A percentile compares a stretch with the other conserved stretches of the same genome.
Evolutionary conservation across 2,888 invertebrate genomes (phyloP).

Genomic region (Melanophora roralis): DNA sequence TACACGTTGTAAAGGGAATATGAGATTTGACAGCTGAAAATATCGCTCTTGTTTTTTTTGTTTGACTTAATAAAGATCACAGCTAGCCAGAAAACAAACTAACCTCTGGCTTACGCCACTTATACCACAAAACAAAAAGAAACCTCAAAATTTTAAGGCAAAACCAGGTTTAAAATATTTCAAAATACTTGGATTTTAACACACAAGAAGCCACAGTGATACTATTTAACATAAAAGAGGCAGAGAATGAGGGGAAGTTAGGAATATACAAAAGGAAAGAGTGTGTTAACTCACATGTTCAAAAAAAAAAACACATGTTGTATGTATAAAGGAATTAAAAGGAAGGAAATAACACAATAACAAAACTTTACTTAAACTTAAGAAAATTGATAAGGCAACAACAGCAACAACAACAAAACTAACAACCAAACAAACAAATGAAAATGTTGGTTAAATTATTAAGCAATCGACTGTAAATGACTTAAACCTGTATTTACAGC

Average conservation of each 20-base stretch:
- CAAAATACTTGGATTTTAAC: slow-evolving; percentile 53
- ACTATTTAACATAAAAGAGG: background rate
- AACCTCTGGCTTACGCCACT: background rate
- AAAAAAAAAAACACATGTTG: slow-evolving; percentile 18
- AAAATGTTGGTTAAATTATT: slow-evolving; percentile 12
- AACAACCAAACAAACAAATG: slow-evolving; percentile 19
- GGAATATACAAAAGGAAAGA: background rate
- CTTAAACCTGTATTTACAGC: slow-evolving; percentile 39
- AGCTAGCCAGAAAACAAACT: slow-evolving; percentile 13
- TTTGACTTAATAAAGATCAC: slow-evolving; percentile 22
- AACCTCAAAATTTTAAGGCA: background rate
- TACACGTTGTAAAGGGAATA: too few species aligned
- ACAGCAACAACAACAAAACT: background rate
- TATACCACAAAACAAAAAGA: slow-evolving; percentile 26
- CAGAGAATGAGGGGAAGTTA: too few species aligned
- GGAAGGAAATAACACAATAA: slow-evolving; percentile 42
- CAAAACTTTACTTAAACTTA: slow-evolving; percentile 3
- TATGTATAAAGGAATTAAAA: slow-evolving; percentile 7
- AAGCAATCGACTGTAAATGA: slow-evolving; percentile 46
- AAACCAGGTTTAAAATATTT: slow-evolving; percentile 55
- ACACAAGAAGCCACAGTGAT: slow-evolving; percentile 1
- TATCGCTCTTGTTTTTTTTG: too few species aligned
- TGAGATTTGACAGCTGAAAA: too few species aligned
- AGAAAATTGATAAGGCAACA: too few species aligned
- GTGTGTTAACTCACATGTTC: background rate